Evolutionary conservation across 2,113 vertebrate genomes (phyloP), one percentile per base, ranked within the genome.

Genomic region (Zootoca vivipara): DNA sequence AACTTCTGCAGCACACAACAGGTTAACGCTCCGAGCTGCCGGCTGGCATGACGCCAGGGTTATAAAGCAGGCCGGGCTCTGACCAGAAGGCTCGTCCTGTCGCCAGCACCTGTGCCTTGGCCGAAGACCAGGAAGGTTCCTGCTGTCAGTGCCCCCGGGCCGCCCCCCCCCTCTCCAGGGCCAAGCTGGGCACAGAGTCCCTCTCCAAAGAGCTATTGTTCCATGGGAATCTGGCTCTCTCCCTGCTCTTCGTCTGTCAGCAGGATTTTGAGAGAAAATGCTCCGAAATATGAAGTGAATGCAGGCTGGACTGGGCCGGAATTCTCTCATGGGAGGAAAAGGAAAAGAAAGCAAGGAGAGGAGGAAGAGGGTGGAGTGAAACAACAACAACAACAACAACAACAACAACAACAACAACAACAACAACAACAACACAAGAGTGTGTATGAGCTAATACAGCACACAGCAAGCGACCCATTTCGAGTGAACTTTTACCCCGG

Each of bases 231-330:
- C 93, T 96, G 95, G 96, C 96, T 90, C 85, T 90, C 90, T 93
- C 95, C 95, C 96, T 96, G 94, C 95, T 96, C 96, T 95, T 96
- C 95, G 96, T 96, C 96, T 96, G 96, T 96, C 96, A 96, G 93
- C 95, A 92, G 94, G 95, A 95, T 95, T 96, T 95, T 90, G 92
- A 90, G 94, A 93, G 92, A 95, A 93, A 95, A 95, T 93, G 88
- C 94, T 96, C 94, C 94, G 87, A 95, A 96, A 93, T 96, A 96
- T 96, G 96, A 96, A 95, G 94, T 96, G 95, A 96, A 96, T 96
- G 95, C 81, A 80, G 92, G 58, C 58, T 92, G 89, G 89, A 90
- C 93, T 92, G 92, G 92, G 92, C 90, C 93, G 92, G 89, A 94
- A 93, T 82, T 87, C 92, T 92, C 83, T 84, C 93, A 95, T 10